Base-by-base conservation (phyloP, 1,140 invertebrate genomes). In the Apocrypta bakeri region DNA sequence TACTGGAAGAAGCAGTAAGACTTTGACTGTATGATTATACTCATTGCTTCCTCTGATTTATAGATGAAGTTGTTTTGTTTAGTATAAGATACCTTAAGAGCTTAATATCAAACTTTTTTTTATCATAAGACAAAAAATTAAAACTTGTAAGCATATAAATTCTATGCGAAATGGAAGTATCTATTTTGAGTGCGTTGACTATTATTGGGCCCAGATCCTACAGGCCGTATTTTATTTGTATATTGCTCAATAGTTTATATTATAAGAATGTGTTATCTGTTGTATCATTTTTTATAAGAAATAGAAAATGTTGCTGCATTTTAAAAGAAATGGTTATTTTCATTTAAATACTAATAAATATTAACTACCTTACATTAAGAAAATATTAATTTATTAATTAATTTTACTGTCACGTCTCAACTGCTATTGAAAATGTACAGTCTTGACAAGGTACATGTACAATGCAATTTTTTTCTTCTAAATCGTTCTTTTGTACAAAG, bases 371-470 rank as follows among this genome's bases (percentile, higher is more conserved):
- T 37, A 17, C 12, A 12, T 27, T 25, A 29, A 66, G 9, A 25
- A 29, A 66, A 66, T 33, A 31, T 69, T 33, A 69, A 31, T 33
- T 33, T 40, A 72, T 25, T 33, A 69, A 31, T 33, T 33, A 25
- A 72, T 25, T 72, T 72, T 24, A 29, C 29, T 73, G 69, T 88
- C 81, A 90, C 81, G 89, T 91, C 88, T 92, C 92, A 37, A 95
- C 90, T 87, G 93, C 87, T 84, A 95, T 93, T 81, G 92, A 90
- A 87, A 95, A 93, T 9, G 95, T 95, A 90, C 95, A 96, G 86
- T 95, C 94, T 86, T 94, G 92, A 90, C 95, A 96, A 61, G 91
- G 91, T 77, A 95, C 89, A 1, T 90, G 84, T 56, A 90, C 79
- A 12, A 92, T 84, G 83, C 92, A 90, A 85, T 94, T 90, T 72